Evolutionary conservation across 2,113 vertebrate genomes (phyloP).

Genomic region (Odocoileus virginianus): DNA sequence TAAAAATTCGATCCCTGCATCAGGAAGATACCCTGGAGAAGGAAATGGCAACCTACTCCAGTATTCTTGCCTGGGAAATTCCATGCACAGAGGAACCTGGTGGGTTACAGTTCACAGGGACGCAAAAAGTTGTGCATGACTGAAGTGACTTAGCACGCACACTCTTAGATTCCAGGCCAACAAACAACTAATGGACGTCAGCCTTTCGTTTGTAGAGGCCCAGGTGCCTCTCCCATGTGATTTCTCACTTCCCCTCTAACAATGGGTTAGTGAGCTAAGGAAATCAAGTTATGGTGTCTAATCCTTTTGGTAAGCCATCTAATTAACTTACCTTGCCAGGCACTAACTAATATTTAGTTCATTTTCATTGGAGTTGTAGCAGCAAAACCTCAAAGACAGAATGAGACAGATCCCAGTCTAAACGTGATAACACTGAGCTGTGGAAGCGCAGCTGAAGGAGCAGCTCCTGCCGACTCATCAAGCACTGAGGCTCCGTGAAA

Average conservation of each 20-base stretch:
- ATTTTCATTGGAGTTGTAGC: not conserved
- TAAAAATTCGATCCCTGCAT: not conserved
- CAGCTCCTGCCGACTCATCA: not conserved
- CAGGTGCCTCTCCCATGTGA: not conserved
- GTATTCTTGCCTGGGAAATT: not conserved
- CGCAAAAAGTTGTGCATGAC: not conserved
- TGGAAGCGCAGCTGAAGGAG: not conserved
- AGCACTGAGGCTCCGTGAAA: not conserved
- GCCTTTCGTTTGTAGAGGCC: not conserved
- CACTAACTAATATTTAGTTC: not conserved
- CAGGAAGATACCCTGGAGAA: not conserved
- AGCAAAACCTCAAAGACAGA: not conserved
- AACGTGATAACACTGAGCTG: not conserved
- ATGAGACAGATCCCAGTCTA: not conserved
- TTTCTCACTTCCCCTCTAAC: not conserved
- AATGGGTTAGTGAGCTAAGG: not conserved
- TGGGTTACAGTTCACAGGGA: not conserved
- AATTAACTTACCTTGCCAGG: not conserved
- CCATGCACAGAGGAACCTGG: not conserved
- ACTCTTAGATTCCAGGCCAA: not conserved
- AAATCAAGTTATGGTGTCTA: not conserved
- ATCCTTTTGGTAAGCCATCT: constrained; percentile 3
- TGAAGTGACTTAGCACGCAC: not conserved
- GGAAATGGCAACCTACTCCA: not conserved
- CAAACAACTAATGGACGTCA: not conserved